These are phyloP conservation scores for Ariolimax columbianus DNA, from an alignment of 2,888 invertebrate species.

Conservation along the genomic window DNA sequence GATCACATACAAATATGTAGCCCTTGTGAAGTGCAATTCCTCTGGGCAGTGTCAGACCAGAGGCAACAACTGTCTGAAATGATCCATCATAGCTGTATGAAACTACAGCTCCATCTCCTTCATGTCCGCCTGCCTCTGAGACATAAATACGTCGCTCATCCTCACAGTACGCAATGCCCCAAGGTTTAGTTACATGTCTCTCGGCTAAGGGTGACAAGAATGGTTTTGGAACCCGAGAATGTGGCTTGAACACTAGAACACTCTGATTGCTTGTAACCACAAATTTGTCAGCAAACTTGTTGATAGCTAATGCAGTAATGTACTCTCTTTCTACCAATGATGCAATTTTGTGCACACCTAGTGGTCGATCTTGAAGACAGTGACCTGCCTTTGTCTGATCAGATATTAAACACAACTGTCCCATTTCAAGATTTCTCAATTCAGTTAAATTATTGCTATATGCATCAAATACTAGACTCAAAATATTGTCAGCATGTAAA, in stretches of 20 bases:
- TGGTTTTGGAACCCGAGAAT: slow-evolving; percentile 21
- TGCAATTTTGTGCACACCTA: slow-evolving; percentile 29
- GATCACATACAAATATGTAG: slow-evolving; percentile 49
- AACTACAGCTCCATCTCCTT: slow-evolving; percentile 48
- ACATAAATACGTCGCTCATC: slow-evolving; percentile 38
- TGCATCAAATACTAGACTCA: slow-evolving; percentile 34
- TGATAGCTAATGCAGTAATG: slow-evolving; percentile 48
- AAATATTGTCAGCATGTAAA: background rate
- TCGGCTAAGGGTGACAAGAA: slow-evolving; percentile 35
- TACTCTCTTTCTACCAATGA: slow-evolving; percentile 44
- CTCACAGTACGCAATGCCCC: slow-evolving; percentile 49
- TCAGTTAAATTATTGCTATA: slow-evolving; percentile 32
- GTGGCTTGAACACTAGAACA: slow-evolving; percentile 45
- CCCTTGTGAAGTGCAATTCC: slow-evolving; percentile 46
- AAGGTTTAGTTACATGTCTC: slow-evolving; percentile 40
- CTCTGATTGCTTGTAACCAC: slow-evolving; percentile 44
- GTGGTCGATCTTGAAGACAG: slow-evolving; percentile 30
- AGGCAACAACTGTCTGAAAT: slow-evolving; percentile 42
- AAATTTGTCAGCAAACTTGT: slow-evolving; percentile 50
- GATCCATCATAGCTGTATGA: slow-evolving; percentile 38
- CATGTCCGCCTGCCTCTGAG: slow-evolving; percentile 42
- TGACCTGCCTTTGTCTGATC: background rate
- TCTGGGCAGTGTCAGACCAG: slow-evolving; percentile 46
- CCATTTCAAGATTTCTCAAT: slow-evolving; percentile 39
- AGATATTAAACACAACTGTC: slow-evolving; percentile 27